These are phyloP conservation scores for Drosophila mettleri DNA, from an alignment of 2,888 invertebrate genomes.

Conservation along the genomic window DNA sequence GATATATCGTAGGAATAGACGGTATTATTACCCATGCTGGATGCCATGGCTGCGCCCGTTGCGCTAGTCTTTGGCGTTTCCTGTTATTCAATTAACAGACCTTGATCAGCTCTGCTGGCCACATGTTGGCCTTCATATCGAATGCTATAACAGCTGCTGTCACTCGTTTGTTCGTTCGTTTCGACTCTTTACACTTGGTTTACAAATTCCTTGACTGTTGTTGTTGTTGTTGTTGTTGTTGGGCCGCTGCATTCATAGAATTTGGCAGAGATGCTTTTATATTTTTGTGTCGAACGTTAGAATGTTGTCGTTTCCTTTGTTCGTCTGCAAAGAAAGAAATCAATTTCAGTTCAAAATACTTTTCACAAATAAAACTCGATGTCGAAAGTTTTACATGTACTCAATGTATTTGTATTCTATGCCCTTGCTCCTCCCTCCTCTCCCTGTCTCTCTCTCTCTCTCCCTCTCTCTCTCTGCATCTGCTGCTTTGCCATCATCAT, in stretches of 20 bases:
- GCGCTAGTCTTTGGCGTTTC: conserved; percentile 51
- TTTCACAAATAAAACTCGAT: conserved; percentile 44
- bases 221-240: no score
- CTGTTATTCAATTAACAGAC: conserved; percentile 43
- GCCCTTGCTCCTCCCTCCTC: background rate
- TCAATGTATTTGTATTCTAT: conserved; percentile 9
- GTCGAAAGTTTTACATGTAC: conserved; percentile 40
- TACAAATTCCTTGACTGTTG: background rate
- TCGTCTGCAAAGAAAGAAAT: conserved; percentile 42
- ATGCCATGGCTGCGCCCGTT: conserved; percentile 46
- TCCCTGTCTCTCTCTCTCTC: background rate
- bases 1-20: conserved; percentile 45
- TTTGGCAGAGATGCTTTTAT: conserved; percentile 42
- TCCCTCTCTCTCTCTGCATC: no score
- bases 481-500: background rate
- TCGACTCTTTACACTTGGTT: no score
- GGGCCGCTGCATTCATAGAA: conserved; percentile 33
- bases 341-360: conserved; percentile 51
- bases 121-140: conserved; percentile 17
- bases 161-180: background rate
- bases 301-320: background rate
- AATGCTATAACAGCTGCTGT: background rate
- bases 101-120: conserved; percentile 32
- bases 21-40: conserved; percentile 56
- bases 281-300: background rate